Evolutionary conservation across 2,888 invertebrate species (phyloP), one percentile per base, ranked within the genome.

Genomic region (Thera britannica): DNA sequence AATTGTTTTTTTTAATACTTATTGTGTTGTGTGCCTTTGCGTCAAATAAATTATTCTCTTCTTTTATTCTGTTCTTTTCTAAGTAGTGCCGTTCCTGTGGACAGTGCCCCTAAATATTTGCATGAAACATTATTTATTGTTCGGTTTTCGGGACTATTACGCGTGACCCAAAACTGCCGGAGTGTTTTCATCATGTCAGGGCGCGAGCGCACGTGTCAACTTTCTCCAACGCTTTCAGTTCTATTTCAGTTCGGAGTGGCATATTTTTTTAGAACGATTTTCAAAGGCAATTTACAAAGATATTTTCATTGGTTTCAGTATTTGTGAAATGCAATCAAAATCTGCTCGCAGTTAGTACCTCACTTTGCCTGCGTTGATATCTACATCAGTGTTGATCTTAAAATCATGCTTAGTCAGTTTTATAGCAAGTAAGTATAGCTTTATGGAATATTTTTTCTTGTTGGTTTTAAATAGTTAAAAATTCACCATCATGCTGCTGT

Each of bases 91-190:
- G 23, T 44, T 59, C 61, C n/a, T 44, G 36, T 68, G 44, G 55
- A 58, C 38, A 36, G 23, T 62, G 41, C 12, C 49, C 54, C 41
- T 77, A 78, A 79, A 79, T 81, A 80, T 83, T 83, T 77, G 79
- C 75, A 76, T 68, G 63, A 79, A 80, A 79, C 72, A 73, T 83
- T 75, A 80, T 82, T 79, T 82, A 83, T 83, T 82, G 78, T 82
- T 81, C 70, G 84, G 83, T 82, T 87, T 90, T 83, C 83, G 81
- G 83, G 83, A 88, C 83, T 86, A 84, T 86, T 85, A 79, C 81
- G 80, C 74, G 86, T 89, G 92, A 92, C 92, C 92, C 81, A 90
- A 91, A 92, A 92, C 87, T 89, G 90, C 88, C 90, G 68, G 79
- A 79, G 80, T 80, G 80, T 84, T 84, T 86, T 81, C 84, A 81